Evolutionary conservation across 2,888 invertebrate genomes (phyloP).

Genomic region (Melanchra persicariae): DNA sequence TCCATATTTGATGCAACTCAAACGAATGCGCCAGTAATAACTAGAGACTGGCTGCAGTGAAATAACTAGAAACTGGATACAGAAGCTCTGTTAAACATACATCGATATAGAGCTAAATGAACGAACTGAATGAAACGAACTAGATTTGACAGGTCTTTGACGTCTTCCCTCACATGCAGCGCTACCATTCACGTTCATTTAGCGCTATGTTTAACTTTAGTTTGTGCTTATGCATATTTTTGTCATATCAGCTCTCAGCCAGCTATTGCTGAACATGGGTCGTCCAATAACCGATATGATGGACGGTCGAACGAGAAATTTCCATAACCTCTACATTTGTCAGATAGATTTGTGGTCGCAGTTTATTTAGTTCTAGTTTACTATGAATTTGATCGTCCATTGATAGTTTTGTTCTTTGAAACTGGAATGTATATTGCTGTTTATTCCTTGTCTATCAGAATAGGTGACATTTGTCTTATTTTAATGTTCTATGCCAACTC

Average conservation of each 20-base stretch:
- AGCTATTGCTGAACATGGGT: constrained; percentile 26
- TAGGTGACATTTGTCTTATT: too few species aligned
- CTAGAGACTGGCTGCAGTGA: background rate
- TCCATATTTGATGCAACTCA: constrained; percentile 12
- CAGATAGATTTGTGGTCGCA: constrained; percentile 28
- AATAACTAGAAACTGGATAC: constrained; percentile 11
- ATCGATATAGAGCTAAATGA: background rate
- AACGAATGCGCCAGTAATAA: background rate
- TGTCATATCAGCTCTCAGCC: background rate
- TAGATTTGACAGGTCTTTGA: background rate
- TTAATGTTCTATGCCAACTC: too few species aligned
- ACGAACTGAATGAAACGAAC: background rate
- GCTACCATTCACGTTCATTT: background rate
- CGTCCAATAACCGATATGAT: constrained; percentile 10
- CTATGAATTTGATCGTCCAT: background rate
- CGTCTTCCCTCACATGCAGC: background rate
- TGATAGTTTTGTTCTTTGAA: background rate
- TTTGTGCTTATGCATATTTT: background rate
- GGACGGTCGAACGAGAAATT: constrained; percentile 19
- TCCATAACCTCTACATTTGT: constrained; percentile 36
- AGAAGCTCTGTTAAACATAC: background rate
- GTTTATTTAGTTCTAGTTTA: constrained; percentile 8
- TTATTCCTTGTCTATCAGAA: too few species aligned
- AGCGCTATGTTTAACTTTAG: background rate
- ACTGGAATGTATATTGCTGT: background rate